Percentiles rank a stretch among this genome's conserved stretches.
phyloP scores from a whole-genome alignment of 2,797 vertebrate genomes.

The Epinephelus malabaricus region DNA sequence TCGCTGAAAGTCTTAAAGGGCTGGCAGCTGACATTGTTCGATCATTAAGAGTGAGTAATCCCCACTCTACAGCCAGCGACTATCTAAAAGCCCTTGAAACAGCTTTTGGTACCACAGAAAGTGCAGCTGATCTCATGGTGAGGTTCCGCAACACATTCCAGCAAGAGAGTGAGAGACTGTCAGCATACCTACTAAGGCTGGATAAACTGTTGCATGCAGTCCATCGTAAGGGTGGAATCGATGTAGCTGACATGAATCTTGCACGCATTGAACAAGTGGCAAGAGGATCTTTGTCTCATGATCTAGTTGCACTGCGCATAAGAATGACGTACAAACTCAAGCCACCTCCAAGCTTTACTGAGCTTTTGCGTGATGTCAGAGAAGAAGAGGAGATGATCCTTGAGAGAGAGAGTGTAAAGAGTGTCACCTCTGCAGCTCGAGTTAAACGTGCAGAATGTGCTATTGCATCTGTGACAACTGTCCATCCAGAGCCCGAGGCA shows the following conservation, averaged over 20 bases:
- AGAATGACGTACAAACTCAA: not conserved
- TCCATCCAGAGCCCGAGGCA: too few species aligned
- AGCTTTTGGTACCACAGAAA: too few species aligned
- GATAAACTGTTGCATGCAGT: not conserved
- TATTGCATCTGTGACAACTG: too few species aligned
- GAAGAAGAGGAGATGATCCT: not conserved
- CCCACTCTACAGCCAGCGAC: not conserved
- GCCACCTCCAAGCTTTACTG: not conserved
- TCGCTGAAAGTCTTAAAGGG: too few species aligned
- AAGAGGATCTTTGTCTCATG: not conserved
- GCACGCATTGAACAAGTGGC: too few species aligned
- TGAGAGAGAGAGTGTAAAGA: not conserved
- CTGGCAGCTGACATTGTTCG: too few species aligned
- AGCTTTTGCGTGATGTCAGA: not conserved
- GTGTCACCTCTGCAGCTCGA: fast-evolving
- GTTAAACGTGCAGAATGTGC: not conserved
- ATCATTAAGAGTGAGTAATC: too few species aligned
- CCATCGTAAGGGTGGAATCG: not conserved
- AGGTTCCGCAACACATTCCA: not conserved
- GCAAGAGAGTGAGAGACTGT: not conserved
- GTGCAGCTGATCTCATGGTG: not conserved
- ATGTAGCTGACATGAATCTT: not conserved
- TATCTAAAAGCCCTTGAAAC: too few species aligned
- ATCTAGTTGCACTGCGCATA: not conserved
- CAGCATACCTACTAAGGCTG: not conserved